Evolutionary conservation across 2,888 invertebrate genomes (phyloP), one percentile per base, ranked within the genome.

Genomic region (Drosophila paranaensis): DNA sequence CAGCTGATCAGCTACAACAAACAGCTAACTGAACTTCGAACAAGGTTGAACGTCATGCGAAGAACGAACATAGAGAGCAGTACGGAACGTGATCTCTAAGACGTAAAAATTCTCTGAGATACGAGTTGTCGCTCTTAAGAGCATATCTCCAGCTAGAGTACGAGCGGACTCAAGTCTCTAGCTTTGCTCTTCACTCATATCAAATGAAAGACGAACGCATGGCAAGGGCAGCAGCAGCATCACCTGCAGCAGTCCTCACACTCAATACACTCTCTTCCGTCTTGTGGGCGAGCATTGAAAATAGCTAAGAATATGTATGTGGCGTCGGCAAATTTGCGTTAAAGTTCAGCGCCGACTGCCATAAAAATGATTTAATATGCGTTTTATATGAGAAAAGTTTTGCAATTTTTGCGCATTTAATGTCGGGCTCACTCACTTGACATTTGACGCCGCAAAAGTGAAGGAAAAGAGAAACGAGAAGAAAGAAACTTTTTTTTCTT

Each of bases 341-440:
- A 60, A 63, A 76, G 48, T 63, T 51, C 53, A 43, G 37, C 70
- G 61, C 43, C 55, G 35, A 54, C 56, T 74, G 79, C 83, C 83
- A 85, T 89, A 87, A 89, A 88, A 85, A 89, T 87, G 86, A 87
- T 87, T 89, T 87, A 87, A 85, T 88, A 81, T 74, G 77, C 79
- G 77, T 82, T 87, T 89, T 89, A 85, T 86, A 88, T 82, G 90
- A 81, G 82, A 81, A 89, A 87, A 87, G 81, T 87, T 89, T 88
- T 79, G 82, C 88, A 88, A 89, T 89, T 89, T 82, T 89, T 81
- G 72, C 79, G 53, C 89, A 81, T 84, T 86, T 72, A 87, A 79
- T 71, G 79, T 77, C 60, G 69, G 76, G 30, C 30, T 54, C 66
- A 56, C 71, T 80, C 74, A 72, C 82, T 83, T 80, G 88, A 88